Conservation (phyloP, 2,113 vertebrate species). For the Eretmochelys imbricata region DNA sequence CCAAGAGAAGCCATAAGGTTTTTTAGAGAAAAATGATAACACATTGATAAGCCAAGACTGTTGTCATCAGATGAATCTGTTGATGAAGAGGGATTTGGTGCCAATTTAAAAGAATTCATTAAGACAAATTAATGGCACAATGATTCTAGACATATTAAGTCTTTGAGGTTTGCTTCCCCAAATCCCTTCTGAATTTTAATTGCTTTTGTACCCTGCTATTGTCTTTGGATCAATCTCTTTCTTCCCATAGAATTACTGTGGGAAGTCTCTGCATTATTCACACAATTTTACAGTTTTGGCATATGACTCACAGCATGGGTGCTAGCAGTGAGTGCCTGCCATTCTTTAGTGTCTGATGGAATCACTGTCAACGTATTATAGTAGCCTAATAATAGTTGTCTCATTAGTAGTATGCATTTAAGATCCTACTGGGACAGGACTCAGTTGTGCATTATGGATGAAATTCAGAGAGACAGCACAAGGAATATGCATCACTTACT, state of each 20-base stretch:
- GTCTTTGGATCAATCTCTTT: slow-evolving; percentile 34
- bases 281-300: slow-evolving; percentile 14
- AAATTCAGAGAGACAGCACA: neutral
- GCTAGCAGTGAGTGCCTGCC: slow-evolving; percentile 29
- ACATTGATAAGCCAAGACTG: neutral
- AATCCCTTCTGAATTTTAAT: neutral
- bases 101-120: neutral
- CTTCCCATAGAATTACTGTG: neutral
- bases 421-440: neutral
- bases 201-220: slow-evolving; percentile 38
- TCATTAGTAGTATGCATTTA: neutral
- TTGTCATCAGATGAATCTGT: neutral
- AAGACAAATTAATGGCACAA: neutral
- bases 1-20: neutral
- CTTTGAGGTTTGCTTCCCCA: neutral
- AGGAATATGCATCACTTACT: neutral
- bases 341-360: slow-evolving; percentile 17
- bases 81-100: neutral
- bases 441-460: neutral
- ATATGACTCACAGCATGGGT: slow-evolving; percentile 16
- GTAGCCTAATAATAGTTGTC: slow-evolving; percentile 14
- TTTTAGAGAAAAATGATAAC: neutral
- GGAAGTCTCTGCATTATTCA: slow-evolving; percentile 15
- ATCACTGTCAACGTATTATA: slow-evolving; percentile 34
- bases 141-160: neutral